A percentile compares a stretch with the other conserved stretches of the same genome.
These are phyloP conservation scores for Parnassius orleans DNA, from an alignment of 2,888 invertebrate genomes.

Conservation along the genomic window DNA sequence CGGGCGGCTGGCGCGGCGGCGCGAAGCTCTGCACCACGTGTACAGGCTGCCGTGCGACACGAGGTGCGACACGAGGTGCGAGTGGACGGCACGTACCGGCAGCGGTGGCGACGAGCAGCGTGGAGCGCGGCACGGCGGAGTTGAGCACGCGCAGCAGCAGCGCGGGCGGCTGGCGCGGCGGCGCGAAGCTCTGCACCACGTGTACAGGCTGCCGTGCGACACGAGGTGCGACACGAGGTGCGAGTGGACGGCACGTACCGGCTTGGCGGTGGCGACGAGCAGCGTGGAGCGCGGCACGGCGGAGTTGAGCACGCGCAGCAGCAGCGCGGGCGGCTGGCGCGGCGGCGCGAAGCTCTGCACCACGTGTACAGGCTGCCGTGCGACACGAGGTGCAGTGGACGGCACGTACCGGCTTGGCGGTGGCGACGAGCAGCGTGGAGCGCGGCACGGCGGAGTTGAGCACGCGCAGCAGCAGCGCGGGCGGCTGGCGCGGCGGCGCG, in stretches of 20 bases:
- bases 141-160: conserved; percentile 84
- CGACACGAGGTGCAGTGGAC: too few species aligned
- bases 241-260: conserved; percentile 1
- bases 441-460: conserved; percentile 86
- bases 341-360: conserved; percentile 86
- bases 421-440: conserved; percentile 85
- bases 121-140: conserved; percentile 85
- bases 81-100: conserved; percentile 5
- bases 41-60: too few species aligned
- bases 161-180: conserved; percentile 83
- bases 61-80: too few species aligned
- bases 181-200: conserved; percentile 83
- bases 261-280: conserved; percentile 80
- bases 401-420: conserved; percentile 44
- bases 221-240: too few species aligned
- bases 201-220: too few species aligned
- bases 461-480: conserved; percentile 84
- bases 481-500: conserved; percentile 62
- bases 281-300: conserved; percentile 87
- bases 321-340: conserved; percentile 83
- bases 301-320: conserved; percentile 84
- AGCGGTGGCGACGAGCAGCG: conserved; percentile 83
- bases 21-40: conserved; percentile 81
- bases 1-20: conserved; percentile 64
- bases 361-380: too few species aligned